Base-by-base conservation (phyloP, 2,113 vertebrate genomes). In the Orientallactaga bullata region DNA sequence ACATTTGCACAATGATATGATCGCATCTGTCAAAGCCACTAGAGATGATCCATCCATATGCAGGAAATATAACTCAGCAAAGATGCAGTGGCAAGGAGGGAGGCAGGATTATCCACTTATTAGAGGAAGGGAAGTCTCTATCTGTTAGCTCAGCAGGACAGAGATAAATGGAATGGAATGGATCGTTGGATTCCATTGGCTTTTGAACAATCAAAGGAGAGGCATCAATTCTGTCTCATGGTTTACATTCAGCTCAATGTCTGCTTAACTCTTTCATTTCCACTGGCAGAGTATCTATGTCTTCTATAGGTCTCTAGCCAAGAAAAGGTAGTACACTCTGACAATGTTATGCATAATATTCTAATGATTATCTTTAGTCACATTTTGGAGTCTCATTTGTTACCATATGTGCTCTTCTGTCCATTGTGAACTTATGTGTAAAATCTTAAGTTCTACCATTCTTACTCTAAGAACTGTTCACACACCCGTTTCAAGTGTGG, bases 1-100 rank as follows among this genome's bases (percentile, higher is more conserved):
- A 42, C 28, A 97, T 97, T 97, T 97, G 91, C 96, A 95, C 96
- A 97, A 97, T 97, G 96, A 94, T 97, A 96, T 97, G 94, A 97
- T 93, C 96, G 88, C 73, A 5, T 95, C 96, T 97, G 95, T 95
- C 86, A 80, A 97, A 96, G 74, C 72, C 28, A 24, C 79, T 94
- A 93, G 85, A 30, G 1, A 85, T 82, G 83, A 96, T 94, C 90
- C 92, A 96, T 97, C 92, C 61, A 76, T 95, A 96, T 73, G 77
- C 9, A 18, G 96, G 96, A 97, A 96, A 96, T 97, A 97, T 93
- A 94, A 96, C 94, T 93, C 92, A 95, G 88, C 93, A 91, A 95
- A 94, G 93, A 93, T 42, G 32, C 71, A 89, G 85, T 85, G 71
- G 92, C 95, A 95, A 95, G 88, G 90, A 95, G 92, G 85, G 80